Base-by-base conservation (phyloP, 2,888 invertebrate species). In the Agonum fuliginosum region DNA sequence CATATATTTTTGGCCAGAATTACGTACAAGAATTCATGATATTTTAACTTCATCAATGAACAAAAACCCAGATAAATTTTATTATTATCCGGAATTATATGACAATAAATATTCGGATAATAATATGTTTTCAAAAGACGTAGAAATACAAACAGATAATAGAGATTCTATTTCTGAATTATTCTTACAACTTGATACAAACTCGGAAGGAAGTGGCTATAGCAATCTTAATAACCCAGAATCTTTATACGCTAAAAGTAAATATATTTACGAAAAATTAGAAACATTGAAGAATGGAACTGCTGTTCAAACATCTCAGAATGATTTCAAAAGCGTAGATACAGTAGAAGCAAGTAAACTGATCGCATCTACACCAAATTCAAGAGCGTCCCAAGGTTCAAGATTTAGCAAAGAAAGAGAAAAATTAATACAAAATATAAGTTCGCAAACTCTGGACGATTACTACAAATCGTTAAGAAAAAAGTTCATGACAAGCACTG, bases 1-100 rank as follows among this genome's bases (percentile, higher is more conserved):
- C 27, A 74, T 80, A 12, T 27, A 79, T 19, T 77, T 78, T 22
- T 80, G 80, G 80, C 67, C 78, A 3, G 54, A 80, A 1, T 72
- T 80, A 3, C 41, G 74, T 0, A 19, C 41, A 4, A 48, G 58
- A 71, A 74, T 77, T 58, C n/a, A 78, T 12, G 24, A 73, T 43
- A 19, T 75, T 19, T 24, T 72, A 37, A 17, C 43, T 34, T 14
- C 27, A 73, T 43, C 37, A 8, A 19, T 22, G 30, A 58, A 58
- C 65, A 48, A 78, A 69, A 78, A 70, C 51, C 5, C 41, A 48
- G 37, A 69, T 67, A 76, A 48, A 20, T 46, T 65, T 14, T 48
- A 67, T 22, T 75, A 75, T 46, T 67, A 34, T 34, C 67, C 62
- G 0, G 75, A 67, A 48, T 17, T 34, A 19, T 51, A 67, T 30